phyloP scores from a whole-genome alignment of 2,113 vertebrate species.

The Pomatorhinus ruficollis region DNA sequence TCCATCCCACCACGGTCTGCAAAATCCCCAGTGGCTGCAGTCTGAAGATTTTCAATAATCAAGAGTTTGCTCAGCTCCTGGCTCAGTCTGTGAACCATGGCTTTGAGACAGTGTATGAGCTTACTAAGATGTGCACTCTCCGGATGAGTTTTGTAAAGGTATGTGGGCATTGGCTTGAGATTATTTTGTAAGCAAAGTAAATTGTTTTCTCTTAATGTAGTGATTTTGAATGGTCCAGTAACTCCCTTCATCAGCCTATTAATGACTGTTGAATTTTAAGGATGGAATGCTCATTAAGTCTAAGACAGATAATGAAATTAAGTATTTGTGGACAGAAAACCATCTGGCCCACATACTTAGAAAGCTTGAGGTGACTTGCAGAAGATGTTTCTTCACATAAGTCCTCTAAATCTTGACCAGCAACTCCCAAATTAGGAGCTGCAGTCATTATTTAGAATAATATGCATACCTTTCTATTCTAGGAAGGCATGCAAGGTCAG shows the following conservation, averaged over 20 bases:
- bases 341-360: not conserved
- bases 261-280: not conserved
- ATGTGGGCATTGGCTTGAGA: not conserved
- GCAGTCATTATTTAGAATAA: not conserved
- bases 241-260: not conserved
- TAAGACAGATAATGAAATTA: not conserved
- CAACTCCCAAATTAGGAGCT: not conserved
- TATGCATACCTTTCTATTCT: not conserved
- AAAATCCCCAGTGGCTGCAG: conserved; percentile 98
- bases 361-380: not conserved
- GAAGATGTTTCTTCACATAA: not conserved
- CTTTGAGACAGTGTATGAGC: conserved; percentile 98
- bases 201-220: not conserved
- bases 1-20: conserved; percentile 97
- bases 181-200: not conserved
- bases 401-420: not conserved
- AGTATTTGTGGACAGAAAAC: not conserved
- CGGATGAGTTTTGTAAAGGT: conserved; percentile 99
- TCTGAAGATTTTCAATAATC: conserved; percentile 98
- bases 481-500: not conserved
- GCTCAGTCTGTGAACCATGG: conserved; percentile 98
- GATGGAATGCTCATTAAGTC: not conserved
- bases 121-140: conserved; percentile 99
- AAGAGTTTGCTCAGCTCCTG: conserved; percentile 95
- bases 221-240: not conserved